A percentile compares a stretch with the other conserved stretches of the same genome.
phyloP scores from a whole-genome alignment of 2,113 vertebrate species.

The Aldabrachelys gigantea region DNA sequence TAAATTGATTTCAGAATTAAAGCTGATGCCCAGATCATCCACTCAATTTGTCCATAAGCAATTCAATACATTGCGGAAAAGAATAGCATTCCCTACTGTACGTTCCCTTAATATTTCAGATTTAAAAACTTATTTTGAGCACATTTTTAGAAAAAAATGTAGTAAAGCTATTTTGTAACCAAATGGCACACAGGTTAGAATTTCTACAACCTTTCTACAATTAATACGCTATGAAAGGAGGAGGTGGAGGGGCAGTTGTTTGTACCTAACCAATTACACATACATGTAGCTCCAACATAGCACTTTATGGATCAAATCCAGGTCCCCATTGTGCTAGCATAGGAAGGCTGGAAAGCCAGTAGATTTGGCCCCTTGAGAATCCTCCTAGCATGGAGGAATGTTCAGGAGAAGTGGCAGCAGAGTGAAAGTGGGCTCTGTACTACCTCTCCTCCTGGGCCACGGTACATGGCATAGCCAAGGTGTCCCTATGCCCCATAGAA shows the following conservation, averaged over 20 bases:
- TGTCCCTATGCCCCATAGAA: not conserved
- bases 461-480: not conserved
- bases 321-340: not conserved
- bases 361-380: not conserved
- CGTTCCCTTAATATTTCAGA: not conserved
- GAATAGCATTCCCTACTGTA: not conserved
- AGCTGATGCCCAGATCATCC: not conserved
- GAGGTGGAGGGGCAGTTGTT: not conserved
- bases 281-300: not conserved
- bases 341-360: not conserved
- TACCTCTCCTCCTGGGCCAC: fast-evolving
- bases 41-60: not conserved
- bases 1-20: not conserved
- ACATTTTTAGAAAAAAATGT: not conserved
- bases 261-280: not conserved
- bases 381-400: not conserved
- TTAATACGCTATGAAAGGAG: not conserved
- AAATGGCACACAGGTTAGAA: not conserved
- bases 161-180: not conserved
- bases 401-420: not conserved
- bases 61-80: not conserved
- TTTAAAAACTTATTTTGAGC: no score
- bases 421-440: not conserved
- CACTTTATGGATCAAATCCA: not conserved
- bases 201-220: not conserved